Base-by-base conservation (phyloP, 2,888 invertebrate species). In the Brenthis daphne region DNA sequence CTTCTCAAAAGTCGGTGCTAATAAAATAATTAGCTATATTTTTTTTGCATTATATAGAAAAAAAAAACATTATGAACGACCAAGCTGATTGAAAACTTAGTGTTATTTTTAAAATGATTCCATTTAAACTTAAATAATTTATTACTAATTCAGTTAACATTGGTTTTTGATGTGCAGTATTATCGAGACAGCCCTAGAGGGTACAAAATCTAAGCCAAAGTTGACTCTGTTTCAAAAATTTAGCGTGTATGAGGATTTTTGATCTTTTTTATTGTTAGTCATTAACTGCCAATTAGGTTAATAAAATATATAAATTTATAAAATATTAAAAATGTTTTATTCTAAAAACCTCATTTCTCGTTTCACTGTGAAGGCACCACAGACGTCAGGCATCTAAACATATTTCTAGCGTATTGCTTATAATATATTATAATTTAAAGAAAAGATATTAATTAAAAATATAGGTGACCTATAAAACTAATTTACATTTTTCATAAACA, bases 281-380 rank as follows among this genome's bases (percentile, higher is more conserved):
- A 86, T 82, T 85, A 86, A 88, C 88, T 90, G 89, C 89, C 89
- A 89, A 86, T 77, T 85, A 84, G 82, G 80, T 78, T 82, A 79
- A 82, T 80, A 76, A 78, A 79, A 77, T 65, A 56, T 70, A 56
- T 47, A 63, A 74, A 73, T 70, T 57, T 64, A 13, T 33, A 67
- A 73, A 50, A 48, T 54, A 81, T 80, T 73, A 50, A 48, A 50
- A 43, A 29, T 33, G 24, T 48, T 14, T 16, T 3, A 57, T 57
- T 37, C 33, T 29, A 5, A 37, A 33, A 6, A n/a, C 16, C 16
- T 53, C 0, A 16, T 16, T 5, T 53, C 54, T 12, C 13, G 37
- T 11, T 43, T 1, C 11, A 43, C 11, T 11, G 8, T 4, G 3
- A 43, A 43, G 8, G 11, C 37, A 43, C 2, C 2, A 43, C 37